These are phyloP conservation scores for Capreolus pygargus DNA, from an alignment of 2,113 vertebrate genomes.

Conservation along the genomic window DNA sequence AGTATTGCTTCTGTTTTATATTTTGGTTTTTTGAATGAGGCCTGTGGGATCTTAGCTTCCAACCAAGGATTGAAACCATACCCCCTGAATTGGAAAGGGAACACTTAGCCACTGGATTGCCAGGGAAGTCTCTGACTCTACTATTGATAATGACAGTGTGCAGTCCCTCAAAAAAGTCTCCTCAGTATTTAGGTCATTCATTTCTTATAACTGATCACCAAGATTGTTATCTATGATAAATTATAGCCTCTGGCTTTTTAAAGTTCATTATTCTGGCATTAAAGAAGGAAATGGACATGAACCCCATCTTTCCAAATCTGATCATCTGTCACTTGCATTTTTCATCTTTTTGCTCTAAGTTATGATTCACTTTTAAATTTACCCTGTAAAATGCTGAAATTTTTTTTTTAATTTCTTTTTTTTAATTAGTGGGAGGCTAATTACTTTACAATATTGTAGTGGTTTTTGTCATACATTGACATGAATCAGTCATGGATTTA, in stretches of 20 bases:
- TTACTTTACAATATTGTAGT: too few relatives aligned
- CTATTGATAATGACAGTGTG: neutral
- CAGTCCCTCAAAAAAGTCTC: neutral
- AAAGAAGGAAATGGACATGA: neutral
- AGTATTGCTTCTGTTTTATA: neutral
- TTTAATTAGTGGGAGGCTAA: too few relatives aligned
- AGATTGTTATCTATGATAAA: neutral
- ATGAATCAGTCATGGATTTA: too few relatives aligned
- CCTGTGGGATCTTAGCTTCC: neutral
- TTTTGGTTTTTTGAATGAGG: neutral
- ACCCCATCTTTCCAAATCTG: neutral
- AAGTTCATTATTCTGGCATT: neutral
- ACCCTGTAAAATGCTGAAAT: neutral
- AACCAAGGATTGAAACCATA: neutral
- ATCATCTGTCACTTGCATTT: neutral
- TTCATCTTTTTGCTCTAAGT: constrained; percentile 30
- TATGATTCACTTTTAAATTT: constrained; percentile 1
- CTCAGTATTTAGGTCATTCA: neutral
- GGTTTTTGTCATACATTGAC: too few relatives aligned
- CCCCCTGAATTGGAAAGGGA: neutral
- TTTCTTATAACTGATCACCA: neutral
- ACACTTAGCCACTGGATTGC: neutral
- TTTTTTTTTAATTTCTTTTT: too few relatives aligned
- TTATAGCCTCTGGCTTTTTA: neutral
- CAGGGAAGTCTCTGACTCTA: neutral